Evolutionary conservation across 2,888 invertebrate species (phyloP).

Genomic region (Frankliniella fusca): DNA sequence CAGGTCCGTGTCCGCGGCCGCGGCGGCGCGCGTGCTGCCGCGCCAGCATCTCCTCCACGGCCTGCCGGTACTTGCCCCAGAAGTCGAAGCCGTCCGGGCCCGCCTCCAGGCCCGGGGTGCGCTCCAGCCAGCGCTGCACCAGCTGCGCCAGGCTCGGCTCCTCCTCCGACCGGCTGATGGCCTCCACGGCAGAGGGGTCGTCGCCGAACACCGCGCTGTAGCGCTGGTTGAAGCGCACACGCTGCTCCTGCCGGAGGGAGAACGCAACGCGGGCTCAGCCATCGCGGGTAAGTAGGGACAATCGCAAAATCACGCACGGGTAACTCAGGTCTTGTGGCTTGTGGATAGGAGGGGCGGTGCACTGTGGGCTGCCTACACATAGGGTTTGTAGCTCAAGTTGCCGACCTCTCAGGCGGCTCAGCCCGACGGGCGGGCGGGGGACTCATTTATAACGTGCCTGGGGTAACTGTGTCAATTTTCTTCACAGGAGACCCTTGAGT

Average conservation of each 20-base stretch:
- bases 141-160: constrained; percentile 81
- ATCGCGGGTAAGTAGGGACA: no score
- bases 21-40: constrained; percentile 62
- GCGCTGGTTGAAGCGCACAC: constrained; percentile 90
- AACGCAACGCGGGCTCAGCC: neutral
- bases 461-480: no score
- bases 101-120: constrained; percentile 86
- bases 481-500: neutral
- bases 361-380: no score
- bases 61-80: constrained; percentile 82
- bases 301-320: no score
- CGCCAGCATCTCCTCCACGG: constrained; percentile 66
- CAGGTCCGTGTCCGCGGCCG: constrained; percentile 57
- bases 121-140: constrained; percentile 88
- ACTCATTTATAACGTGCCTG: no score
- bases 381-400: no score
- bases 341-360: no score
- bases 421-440: no score
- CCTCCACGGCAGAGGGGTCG: constrained; percentile 58
- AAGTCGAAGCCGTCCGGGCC: constrained; percentile 73
- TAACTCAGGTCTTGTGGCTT: no score
- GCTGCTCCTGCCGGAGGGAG: constrained; percentile 59
- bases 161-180: constrained; percentile 64
- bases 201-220: constrained; percentile 82
- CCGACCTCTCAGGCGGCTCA: no score